phyloP scores from a whole-genome alignment of 2,113 vertebrate species.

The Oceanodroma tethys region DNA sequence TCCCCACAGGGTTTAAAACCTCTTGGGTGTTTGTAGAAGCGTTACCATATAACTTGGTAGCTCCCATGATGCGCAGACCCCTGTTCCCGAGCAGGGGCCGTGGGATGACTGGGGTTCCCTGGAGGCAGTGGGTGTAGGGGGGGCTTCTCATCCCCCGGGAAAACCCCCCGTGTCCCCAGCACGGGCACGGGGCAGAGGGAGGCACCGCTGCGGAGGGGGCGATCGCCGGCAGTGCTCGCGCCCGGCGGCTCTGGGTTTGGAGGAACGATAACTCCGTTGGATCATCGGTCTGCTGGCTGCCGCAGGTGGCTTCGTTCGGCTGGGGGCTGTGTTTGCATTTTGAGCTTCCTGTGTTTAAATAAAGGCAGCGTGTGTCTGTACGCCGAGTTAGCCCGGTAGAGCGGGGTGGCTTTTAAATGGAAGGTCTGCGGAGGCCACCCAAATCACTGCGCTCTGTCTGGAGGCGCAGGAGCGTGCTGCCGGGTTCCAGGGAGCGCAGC shows the following conservation, averaged over 20 bases:
- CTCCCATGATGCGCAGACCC: fast-evolving
- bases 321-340: not conserved
- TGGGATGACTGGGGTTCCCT: not conserved
- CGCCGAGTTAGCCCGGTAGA: not conserved
- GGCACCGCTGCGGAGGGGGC: not conserved
- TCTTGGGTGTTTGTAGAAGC: not conserved
- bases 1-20: not conserved
- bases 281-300: not conserved
- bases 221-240: fast-evolving
- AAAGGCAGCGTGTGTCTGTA: not conserved
- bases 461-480: not conserved
- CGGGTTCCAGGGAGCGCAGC: not conserved
- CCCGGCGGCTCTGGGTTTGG: not conserved
- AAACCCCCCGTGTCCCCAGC: not conserved
- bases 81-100: fast-evolving
- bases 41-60: fast-evolving
- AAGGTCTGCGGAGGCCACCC: not conserved
- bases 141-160: not conserved
- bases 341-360: not conserved
- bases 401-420: not conserved
- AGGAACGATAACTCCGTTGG: not conserved
- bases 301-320: not conserved
- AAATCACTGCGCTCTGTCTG: not conserved
- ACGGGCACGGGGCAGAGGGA: not conserved
- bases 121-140: too few species aligned